These are phyloP conservation scores for Eufriesea mexicana DNA, from an alignment of 1,140 invertebrate species.

Conservation along the genomic window DNA sequence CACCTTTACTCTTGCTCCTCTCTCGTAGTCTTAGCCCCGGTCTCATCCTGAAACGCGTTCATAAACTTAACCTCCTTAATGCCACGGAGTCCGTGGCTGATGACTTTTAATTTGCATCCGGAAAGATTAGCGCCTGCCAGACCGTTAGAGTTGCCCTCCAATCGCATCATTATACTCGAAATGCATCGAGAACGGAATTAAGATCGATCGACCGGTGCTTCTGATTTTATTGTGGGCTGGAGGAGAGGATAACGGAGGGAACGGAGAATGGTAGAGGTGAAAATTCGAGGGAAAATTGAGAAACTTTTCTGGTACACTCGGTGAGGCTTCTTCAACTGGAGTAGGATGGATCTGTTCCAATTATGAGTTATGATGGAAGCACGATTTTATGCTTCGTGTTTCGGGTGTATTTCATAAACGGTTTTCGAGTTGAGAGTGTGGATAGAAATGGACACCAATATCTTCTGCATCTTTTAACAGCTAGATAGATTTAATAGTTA, in stretches of 20 bases:
- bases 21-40: constrained; percentile 57
- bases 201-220: not conserved
- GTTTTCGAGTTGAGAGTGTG: too few relatives aligned
- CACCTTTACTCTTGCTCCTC: constrained; percentile 65
- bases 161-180: not conserved
- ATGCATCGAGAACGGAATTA: too few relatives aligned
- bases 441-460: too few relatives aligned
- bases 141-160: not conserved
- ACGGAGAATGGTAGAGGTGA: not conserved
- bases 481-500: too few relatives aligned
- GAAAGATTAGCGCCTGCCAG: constrained; percentile 20
- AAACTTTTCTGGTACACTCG: too few relatives aligned
- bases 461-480: too few relatives aligned
- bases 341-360: too few relatives aligned
- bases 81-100: constrained; percentile 24
- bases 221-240: not conserved
- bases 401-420: too few relatives aligned
- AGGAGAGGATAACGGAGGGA: not conserved
- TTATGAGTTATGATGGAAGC: too few relatives aligned
- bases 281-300: too few relatives aligned
- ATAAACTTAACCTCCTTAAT: constrained; percentile 70
- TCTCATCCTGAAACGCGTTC: constrained; percentile 65
- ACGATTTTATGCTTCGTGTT: too few relatives aligned
- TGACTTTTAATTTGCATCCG: constrained; percentile 55
- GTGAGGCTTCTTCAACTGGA: too few relatives aligned